Conservation (phyloP, 2,888 invertebrate genomes). For the Mystacides longicornis region DNA sequence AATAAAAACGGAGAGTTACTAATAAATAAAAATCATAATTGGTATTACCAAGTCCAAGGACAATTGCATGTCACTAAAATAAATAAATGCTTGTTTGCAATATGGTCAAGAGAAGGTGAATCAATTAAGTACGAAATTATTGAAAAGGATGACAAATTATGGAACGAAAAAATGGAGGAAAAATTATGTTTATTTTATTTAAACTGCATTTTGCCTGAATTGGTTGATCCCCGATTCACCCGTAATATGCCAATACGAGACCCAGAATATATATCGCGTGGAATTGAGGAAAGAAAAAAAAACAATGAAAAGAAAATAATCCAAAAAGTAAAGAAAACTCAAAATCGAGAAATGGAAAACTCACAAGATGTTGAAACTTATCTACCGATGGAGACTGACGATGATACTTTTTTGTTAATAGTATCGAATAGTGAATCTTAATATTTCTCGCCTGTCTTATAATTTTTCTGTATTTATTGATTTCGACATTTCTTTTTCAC, state of each 20-base stretch:
- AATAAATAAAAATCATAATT: not conserved
- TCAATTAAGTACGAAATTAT: not conserved
- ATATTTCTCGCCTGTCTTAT: no score
- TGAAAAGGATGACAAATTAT: not conserved
- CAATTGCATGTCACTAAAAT: not conserved
- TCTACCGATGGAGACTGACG: no score
- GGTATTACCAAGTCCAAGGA: not conserved
- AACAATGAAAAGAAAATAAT: not conserved
- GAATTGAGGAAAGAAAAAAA: not conserved
- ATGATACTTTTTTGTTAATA: no score
- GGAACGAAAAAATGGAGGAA: not conserved
- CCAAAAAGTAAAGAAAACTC: no score
- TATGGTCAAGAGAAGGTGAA: not conserved
- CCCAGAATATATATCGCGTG: not conserved
- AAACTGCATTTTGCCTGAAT: not conserved
- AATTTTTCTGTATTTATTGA: no score
- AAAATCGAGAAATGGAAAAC: no score
- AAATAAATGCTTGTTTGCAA: not conserved
- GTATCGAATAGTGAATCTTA: no score
- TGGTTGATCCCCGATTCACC: not conserved
- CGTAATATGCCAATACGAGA: not conserved
- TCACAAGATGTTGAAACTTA: no score
- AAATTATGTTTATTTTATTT: not conserved
- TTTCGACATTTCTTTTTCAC: no score
- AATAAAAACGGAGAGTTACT: not conserved